Conservation (phyloP, 1,140 invertebrate species). For the Thaumatotibia leucotreta region DNA sequence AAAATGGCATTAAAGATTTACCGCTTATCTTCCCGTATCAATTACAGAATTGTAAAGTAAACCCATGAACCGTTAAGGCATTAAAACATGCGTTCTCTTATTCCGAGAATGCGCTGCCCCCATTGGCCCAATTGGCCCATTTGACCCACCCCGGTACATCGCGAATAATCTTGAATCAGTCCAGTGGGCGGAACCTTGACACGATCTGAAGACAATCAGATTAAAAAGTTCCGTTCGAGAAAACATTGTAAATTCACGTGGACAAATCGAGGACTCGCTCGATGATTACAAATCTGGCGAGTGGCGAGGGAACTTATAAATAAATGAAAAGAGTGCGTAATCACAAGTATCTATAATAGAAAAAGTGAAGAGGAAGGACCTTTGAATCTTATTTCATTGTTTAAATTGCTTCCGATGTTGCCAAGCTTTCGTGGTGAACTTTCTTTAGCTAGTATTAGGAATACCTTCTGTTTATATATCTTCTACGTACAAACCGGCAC, state of each 20-base stretch:
- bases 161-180: background rate
- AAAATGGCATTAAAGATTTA: background rate
- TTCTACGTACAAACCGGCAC: background rate
- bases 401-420: no score
- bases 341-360: no score
- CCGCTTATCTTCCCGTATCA: background rate
- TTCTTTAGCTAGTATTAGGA: no score
- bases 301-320: background rate
- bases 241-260: background rate
- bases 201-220: conserved; percentile 15
- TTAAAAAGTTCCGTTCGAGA: background rate
- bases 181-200: conserved; percentile 37
- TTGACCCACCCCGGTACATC: background rate
- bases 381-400: no score
- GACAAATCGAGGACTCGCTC: background rate
- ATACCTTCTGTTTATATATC: no score
- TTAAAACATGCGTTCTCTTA: conserved; percentile 3
- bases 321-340: background rate
- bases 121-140: background rate
- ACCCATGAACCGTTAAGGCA: conserved; percentile 4
- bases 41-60: background rate
- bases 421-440: no score
- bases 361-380: background rate
- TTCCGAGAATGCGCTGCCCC: background rate
- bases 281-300: background rate